Evolutionary conservation across 2,797 vertebrate species (phyloP).

Genomic region (Neosilurus hyrtlii): DNA sequence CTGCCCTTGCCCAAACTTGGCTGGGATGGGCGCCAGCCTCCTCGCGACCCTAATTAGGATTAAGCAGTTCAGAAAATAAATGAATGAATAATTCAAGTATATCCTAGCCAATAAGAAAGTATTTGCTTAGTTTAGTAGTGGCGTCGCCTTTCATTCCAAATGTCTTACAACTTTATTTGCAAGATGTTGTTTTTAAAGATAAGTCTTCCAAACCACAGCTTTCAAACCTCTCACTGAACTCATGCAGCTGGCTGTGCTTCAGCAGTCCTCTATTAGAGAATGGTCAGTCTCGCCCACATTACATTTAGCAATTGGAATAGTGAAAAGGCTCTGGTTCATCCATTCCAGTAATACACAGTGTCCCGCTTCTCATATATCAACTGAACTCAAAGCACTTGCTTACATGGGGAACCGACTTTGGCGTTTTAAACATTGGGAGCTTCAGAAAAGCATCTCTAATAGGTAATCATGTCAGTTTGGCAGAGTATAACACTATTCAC

Average conservation of each 20-base stretch:
- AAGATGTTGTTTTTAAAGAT: not conserved
- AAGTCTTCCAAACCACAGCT: not conserved
- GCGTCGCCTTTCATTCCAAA: not conserved
- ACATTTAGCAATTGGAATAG: conserved; percentile 16
- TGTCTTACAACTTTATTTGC: not conserved
- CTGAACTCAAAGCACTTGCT: not conserved
- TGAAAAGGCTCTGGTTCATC: conserved; percentile 5
- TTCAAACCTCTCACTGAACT: conserved; percentile 21
- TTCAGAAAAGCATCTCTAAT: conserved; percentile 3
- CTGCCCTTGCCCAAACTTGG: too few species aligned
- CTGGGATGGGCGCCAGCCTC: too few species aligned
- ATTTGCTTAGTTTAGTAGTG: not conserved
- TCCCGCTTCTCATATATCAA: conserved; percentile 29
- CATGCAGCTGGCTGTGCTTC: conserved; percentile 20
- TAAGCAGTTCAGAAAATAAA: too few species aligned
- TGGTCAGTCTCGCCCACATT: conserved; percentile 24
- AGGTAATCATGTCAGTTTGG: not conserved
- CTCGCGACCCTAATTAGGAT: too few species aligned
- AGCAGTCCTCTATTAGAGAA: conserved; percentile 29
- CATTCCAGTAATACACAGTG: conserved; percentile 6
- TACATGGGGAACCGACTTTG: not conserved
- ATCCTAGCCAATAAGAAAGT: not conserved
- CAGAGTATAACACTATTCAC: not conserved
- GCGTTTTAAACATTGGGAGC: not conserved
- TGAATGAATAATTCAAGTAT: not conserved